Evolutionary conservation across 2,113 vertebrate species (phyloP), one percentile per base, ranked within the genome.

Genomic region (Peucedramus taeniatus): DNA sequence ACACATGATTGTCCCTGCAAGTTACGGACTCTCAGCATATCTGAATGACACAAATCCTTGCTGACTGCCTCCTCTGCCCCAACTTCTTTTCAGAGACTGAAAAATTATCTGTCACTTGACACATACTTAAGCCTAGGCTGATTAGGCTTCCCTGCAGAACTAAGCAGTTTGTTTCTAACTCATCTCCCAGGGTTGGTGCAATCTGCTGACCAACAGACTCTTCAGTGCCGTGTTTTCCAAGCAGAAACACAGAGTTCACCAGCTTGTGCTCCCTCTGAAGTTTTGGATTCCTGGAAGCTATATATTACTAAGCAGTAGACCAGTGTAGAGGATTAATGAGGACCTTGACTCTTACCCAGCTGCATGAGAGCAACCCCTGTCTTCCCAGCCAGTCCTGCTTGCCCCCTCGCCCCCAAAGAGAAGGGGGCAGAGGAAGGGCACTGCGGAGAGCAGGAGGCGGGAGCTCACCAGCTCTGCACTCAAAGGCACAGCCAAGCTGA

Each of bases 211-310:
- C 93, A 89, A 79, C 26, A 77, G 66, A 69, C 57, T 76, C 75
- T 17, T 57, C 59, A 51, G 15, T 2, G 7, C 24, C 0, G 0
- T 42, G 75, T 60, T 71, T 87, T 69, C 57, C 74, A 51, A 56
- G 79, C 35, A 77, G 68, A 30, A 82, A 60, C 5, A 9, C 75
- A 50, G 35, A 83, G 35, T 22, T 65, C 54, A 40, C 12, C 1
- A 35, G 53, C 81, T 76, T 77, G 69, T 21, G 11, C n/a, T 71
- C 14, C 14, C 50, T 85, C 83, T 87, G 75, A 93, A 61, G 15
- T 92, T 95, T 40, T 28, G 44, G 64, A 85, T 95, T 87, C 90
- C 94, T 87, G 33, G 63, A 94, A 89, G 50, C 57, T 88, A 35
- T 70, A 65, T 2, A 13, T 56, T 89, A 86, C 44, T 42, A 84